Percentiles rank a stretch among this genome's conserved stretches.
Conservation (phyloP, 1,140 invertebrate genomes). For the Diorhabda carinulata region DNA sequence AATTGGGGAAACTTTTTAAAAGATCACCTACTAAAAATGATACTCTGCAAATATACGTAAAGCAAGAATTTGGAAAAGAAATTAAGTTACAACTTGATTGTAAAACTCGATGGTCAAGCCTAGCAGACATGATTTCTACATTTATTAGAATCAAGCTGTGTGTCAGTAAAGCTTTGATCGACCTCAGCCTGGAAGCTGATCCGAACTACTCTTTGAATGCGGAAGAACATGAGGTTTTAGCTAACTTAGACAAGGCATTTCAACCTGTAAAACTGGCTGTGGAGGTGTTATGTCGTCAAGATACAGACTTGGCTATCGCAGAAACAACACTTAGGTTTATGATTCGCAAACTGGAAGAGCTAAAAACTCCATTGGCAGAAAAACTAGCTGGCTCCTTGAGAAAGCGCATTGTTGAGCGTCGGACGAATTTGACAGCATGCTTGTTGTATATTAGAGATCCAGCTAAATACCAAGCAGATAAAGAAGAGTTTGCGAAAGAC, state of each 20-base stretch:
- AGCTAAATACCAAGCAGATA: neutral
- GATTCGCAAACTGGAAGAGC: slow-evolving; percentile 19
- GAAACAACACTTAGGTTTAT: slow-evolving; percentile 17
- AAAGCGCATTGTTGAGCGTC: slow-evolving; percentile 16
- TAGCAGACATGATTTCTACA: slow-evolving; percentile 14
- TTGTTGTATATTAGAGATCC: slow-evolving; percentile 13
- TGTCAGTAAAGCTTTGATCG: slow-evolving; percentile 19
- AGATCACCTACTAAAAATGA: slow-evolving; percentile 14
- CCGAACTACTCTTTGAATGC: slow-evolving; percentile 18
- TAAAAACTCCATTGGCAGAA: slow-evolving; percentile 14
- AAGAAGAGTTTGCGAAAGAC: slow-evolving; percentile 3
- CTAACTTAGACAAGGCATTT: slow-evolving; percentile 13
- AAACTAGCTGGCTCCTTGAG: slow-evolving; percentile 3
- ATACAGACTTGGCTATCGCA: slow-evolving; percentile 10
- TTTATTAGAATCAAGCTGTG: slow-evolving; percentile 18
- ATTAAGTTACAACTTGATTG: slow-evolving; percentile 16
- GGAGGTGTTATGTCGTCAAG: slow-evolving; percentile 11
- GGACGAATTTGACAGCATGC: slow-evolving; percentile 7
- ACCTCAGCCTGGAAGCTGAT: slow-evolving; percentile 14
- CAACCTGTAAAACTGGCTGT: slow-evolving; percentile 19
- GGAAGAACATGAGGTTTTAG: slow-evolving; percentile 14
- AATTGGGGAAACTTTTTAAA: slow-evolving; percentile 12
- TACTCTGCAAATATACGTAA: slow-evolving; percentile 16
- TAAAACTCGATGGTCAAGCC: slow-evolving; percentile 17
- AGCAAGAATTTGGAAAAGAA: slow-evolving; percentile 19